Evolutionary conservation across 30 jellyfish, hydroid and myxozoan species (phyloP).

Genomic region (Nemopilema nomurai): DNA sequence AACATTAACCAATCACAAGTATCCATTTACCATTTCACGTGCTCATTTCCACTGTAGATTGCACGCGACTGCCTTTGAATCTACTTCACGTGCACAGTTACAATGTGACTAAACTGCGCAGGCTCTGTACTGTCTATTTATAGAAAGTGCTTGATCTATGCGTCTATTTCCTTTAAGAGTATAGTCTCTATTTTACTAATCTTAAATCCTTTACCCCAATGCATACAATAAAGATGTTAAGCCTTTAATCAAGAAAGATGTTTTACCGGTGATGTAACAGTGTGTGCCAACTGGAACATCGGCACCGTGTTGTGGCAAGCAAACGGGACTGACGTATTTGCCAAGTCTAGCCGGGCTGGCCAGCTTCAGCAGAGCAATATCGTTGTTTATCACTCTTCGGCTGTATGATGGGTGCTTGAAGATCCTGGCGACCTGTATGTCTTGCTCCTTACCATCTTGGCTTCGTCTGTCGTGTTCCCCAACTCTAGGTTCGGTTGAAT

Average conservation of each 20-base stretch:
- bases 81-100: too few relatives aligned
- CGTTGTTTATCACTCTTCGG: conserved; percentile 41
- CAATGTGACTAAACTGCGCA: too few relatives aligned
- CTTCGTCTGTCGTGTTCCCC: conserved; percentile 62
- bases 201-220: too few relatives aligned
- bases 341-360: conserved; percentile 41
- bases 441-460: conserved; percentile 51
- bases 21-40: too few relatives aligned
- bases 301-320: conserved; percentile 77
- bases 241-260: background rate
- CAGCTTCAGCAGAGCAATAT: conserved; percentile 73
- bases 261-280: conserved; percentile 85
- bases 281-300: conserved; percentile 74
- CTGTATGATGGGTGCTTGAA: conserved; percentile 58
- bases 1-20: too few relatives aligned
- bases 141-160: too few relatives aligned
- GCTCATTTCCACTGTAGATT: too few relatives aligned
- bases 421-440: conserved; percentile 52
- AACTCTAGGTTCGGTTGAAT: conserved; percentile 36
- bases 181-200: too few relatives aligned
- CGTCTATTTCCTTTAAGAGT: too few relatives aligned
- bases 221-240: background rate
- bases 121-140: too few relatives aligned
- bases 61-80: too few relatives aligned
- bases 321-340: conserved; percentile 68